Percentiles rank a stretch among this genome's conserved stretches.
phyloP scores from a whole-genome alignment of 2,888 invertebrate species.

The Scaptomyza cyrtandrae region DNA sequence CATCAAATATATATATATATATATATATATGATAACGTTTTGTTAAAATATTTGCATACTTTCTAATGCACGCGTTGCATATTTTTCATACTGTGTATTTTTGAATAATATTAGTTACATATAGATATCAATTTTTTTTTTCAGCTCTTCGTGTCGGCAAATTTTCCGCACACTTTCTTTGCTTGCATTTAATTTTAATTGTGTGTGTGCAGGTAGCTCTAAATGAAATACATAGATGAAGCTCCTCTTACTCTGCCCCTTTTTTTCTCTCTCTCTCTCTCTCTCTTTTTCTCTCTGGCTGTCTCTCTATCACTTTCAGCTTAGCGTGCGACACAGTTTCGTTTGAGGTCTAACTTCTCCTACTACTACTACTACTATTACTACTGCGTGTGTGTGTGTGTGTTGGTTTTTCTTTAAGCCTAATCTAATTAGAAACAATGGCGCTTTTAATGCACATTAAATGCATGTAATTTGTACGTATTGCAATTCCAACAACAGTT shows the following conservation, averaged over 20 bases:
- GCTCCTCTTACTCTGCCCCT: slow-evolving; percentile 1
- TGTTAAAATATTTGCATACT: slow-evolving; percentile 76
- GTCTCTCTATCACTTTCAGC: slow-evolving; percentile 7
- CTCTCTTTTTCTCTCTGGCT: neutral
- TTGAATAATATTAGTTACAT: slow-evolving; percentile 23
- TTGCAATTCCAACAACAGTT: slow-evolving; percentile 30
- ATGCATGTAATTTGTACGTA: slow-evolving; percentile 68
- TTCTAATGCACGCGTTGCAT: slow-evolving; percentile 65
- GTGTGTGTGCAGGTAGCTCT: slow-evolving; percentile 34
- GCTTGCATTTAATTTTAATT: slow-evolving; percentile 68
- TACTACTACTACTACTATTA: slow-evolving; percentile 17
- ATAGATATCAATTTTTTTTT: neutral
- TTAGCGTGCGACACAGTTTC: slow-evolving; percentile 75
- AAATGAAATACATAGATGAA: slow-evolving; percentile 43
- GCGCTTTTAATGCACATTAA: slow-evolving; percentile 64
- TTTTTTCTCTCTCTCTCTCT: neutral
- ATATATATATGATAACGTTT: slow-evolving; percentile 72
- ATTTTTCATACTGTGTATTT: slow-evolving; percentile 34
- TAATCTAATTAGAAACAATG: slow-evolving; percentile 78
- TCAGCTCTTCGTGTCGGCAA: slow-evolving; percentile 35
- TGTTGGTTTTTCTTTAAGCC: slow-evolving; percentile 33
- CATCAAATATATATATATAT: slow-evolving; percentile 11
- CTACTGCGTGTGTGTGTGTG: neutral
- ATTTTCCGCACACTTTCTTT: slow-evolving; percentile 59
- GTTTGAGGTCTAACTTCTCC: slow-evolving; percentile 46